A percentile compares a stretch with the other conserved stretches of the same genome.
These are phyloP conservation scores for Asarcornis scutulata DNA, from an alignment of 2,113 vertebrate species.

Conservation along the genomic window DNA sequence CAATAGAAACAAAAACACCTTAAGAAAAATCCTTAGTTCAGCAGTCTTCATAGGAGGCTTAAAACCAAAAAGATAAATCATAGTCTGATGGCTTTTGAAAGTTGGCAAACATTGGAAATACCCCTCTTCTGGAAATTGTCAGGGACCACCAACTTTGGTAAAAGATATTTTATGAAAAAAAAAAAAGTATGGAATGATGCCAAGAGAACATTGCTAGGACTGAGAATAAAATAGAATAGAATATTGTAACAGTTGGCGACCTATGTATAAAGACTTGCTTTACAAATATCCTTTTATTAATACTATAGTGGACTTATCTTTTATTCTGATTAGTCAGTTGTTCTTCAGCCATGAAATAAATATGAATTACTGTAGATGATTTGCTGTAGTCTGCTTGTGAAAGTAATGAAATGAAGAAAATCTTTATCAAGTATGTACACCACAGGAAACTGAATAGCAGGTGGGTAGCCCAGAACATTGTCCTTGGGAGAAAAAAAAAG, in stretches of 20 bases:
- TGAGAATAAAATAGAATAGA: background rate
- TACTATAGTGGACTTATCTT: background rate
- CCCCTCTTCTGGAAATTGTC: background rate
- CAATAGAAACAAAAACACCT: background rate
- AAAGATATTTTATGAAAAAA: background rate
- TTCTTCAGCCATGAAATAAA: background rate
- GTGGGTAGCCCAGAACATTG: background rate
- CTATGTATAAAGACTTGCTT: background rate
- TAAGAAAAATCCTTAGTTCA: background rate
- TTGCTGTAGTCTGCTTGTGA: background rate
- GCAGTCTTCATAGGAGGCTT: background rate
- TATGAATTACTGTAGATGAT: background rate
- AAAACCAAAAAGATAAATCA: background rate
- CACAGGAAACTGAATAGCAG: background rate
- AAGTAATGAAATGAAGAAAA: slow-evolving; percentile 1
- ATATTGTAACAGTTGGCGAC: background rate
- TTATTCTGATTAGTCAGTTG: slow-evolving; percentile 5
- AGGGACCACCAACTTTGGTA: background rate
- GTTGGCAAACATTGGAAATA: background rate
- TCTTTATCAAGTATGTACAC: background rate
- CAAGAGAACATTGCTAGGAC: background rate
- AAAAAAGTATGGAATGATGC: background rate
- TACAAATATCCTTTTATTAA: background rate
- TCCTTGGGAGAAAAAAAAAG: background rate
- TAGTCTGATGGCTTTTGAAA: background rate